Base-by-base conservation (phyloP, 2,888 invertebrate species). In the Cremastinae sp. region DNA sequence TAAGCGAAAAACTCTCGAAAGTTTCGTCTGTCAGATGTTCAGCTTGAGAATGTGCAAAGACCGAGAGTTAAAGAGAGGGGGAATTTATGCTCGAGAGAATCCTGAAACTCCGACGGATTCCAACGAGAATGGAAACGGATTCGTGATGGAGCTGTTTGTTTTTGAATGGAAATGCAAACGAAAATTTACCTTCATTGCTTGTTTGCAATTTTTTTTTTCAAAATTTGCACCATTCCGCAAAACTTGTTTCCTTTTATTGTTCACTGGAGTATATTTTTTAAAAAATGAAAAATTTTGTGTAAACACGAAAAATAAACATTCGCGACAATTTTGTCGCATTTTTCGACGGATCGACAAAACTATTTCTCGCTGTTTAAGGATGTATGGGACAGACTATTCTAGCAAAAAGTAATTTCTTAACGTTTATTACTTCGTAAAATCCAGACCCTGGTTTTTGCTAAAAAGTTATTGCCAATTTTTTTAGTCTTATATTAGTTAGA, bases 1-100 rank as follows among this genome's bases (percentile, higher is more conserved):
- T 38, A 22, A 62, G 38, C n/a, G 36, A 62, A 53, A 53, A 64
- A 38, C 28, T 53, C 22, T 41, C 28, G 22, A 14, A 28, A 20
- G 22, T 22, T 18, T 22, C 18, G 9, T 34, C 36, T n/a, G 18
- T 49, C 49, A 28, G 28, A 28, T 28, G 28, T 28, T 36, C 47
- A 12, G 28, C 36, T 49, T 7, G 49, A 62, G 28, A 5, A 2
- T 28, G 28, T 5, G 28, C 28, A 28, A 28, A 28, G 28, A 28
- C 2, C 5, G 28, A 28, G 28, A 8, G 12, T 22, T n/a, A 14
- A 9, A 14, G 16, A 18, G 65, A 28, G 20, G 65, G 16, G 20
- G 22, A 10, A 38, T 38, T 43, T 45, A 22, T 22, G n/a, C 49
- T 49, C 12, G 47, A 36, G 12, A 18, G 49, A 49, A 36, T 49